These are phyloP conservation scores for Taenioides sp. DNA, from an alignment of 2,797 vertebrate species.

Conservation along the genomic window DNA sequence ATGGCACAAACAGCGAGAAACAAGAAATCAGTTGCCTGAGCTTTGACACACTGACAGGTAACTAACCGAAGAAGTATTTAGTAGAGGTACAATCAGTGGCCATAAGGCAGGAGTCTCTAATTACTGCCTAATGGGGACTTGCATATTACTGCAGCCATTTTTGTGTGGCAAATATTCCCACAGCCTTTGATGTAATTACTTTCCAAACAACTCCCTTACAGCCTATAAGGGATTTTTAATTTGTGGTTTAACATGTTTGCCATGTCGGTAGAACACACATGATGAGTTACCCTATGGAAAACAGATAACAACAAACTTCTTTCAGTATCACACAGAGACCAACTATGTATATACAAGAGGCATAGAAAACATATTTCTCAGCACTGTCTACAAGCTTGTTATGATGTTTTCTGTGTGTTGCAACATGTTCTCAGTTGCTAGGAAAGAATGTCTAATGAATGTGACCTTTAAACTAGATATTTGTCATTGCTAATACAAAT, in stretches of 20 bases:
- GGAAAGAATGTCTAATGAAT: conserved; percentile 37
- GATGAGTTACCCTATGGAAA: conserved; percentile 24
- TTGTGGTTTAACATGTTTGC: conserved; percentile 70
- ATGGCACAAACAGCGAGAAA: background rate
- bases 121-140: conserved; percentile 70
- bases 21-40: background rate
- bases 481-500: conserved; percentile 41
- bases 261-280: conserved; percentile 62
- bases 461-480: conserved; percentile 44
- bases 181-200: conserved; percentile 83
- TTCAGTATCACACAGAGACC: conserved; percentile 15
- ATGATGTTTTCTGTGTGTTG: conserved; percentile 6
- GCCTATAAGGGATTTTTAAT: conserved; percentile 75
- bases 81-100: conserved; percentile 47
- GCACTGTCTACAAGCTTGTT: conserved; percentile 12
- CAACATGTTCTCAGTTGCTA: conserved; percentile 9
- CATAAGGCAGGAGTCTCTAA: conserved; percentile 68
- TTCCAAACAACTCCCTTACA: conserved; percentile 76
- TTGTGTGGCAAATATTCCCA: conserved; percentile 75
- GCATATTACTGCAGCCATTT: conserved; percentile 74
- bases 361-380: conserved; percentile 23
- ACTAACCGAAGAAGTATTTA: conserved; percentile 53
- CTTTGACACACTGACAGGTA: conserved; percentile 45
- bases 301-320: background rate
- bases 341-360: background rate